Evolutionary conservation across 2,888 invertebrate species (phyloP).

Genomic region (Xylocampa areola): DNA sequence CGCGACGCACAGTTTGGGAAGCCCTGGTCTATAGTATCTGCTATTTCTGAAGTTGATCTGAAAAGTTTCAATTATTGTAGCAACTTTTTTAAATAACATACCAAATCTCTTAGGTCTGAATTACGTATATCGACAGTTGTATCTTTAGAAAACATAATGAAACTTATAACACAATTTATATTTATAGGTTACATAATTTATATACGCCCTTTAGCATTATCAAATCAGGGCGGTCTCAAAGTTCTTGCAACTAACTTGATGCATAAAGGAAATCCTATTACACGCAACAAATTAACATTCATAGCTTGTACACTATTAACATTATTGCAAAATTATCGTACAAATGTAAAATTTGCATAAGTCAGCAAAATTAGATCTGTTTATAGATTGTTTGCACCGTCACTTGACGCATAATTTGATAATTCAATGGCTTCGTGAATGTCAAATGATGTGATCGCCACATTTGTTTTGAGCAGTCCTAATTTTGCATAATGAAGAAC

Average conservation of each 20-base stretch:
- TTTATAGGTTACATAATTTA: slow-evolving; percentile 29
- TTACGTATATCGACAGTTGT: no score
- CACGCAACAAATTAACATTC: slow-evolving; percentile 54
- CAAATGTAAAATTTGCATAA: slow-evolving; percentile 53
- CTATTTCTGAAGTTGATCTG: no score
- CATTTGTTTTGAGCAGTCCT: slow-evolving; percentile 21
- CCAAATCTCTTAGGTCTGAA: no score
- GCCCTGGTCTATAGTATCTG: no score
- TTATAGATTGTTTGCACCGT: slow-evolving; percentile 41
- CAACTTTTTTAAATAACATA: no score
- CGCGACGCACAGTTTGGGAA: no score
- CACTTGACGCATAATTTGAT: slow-evolving; percentile 43
- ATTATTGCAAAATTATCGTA: slow-evolving; percentile 59
- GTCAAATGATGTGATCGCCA: slow-evolving; percentile 42
- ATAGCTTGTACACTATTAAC: slow-evolving; percentile 52
- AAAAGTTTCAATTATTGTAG: no score
- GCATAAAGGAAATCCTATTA: slow-evolving; percentile 51
- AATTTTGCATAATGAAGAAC: slow-evolving; percentile 31
- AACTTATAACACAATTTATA: no score
- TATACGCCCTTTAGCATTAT: slow-evolving; percentile 20
- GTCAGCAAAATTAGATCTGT: slow-evolving; percentile 50
- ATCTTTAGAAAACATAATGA: no score
- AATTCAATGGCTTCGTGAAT: slow-evolving; percentile 44
- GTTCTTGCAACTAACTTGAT: slow-evolving; percentile 36
- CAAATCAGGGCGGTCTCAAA: slow-evolving; percentile 36